Evolutionary conservation across 2,888 invertebrate genomes (phyloP).

Genomic region (Philaethria dido): DNA sequence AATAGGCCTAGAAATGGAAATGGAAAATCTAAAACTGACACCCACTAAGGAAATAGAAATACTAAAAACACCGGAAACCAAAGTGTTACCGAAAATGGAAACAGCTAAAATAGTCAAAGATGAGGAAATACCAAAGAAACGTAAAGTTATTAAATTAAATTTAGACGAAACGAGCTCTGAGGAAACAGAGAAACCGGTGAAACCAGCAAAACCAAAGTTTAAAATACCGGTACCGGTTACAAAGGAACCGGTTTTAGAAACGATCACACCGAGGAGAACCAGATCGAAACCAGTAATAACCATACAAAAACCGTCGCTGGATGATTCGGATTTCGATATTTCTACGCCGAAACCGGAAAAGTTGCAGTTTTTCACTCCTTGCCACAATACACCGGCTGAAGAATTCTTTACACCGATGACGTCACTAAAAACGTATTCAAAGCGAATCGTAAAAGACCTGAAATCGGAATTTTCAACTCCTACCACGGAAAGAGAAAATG

Average conservation of each 20-base stretch:
- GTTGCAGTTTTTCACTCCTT: constrained; percentile 60
- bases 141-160: constrained; percentile 62
- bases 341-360: constrained; percentile 48
- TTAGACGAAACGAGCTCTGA: constrained; percentile 59
- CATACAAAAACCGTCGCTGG: constrained; percentile 49
- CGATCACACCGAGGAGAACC: constrained; percentile 58
- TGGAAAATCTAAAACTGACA: constrained; percentile 56
- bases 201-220: constrained; percentile 52
- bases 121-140: constrained; percentile 65
- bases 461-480: constrained; percentile 67
- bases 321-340: constrained; percentile 28
- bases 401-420: constrained; percentile 70
- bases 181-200: constrained; percentile 46
- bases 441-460: constrained; percentile 66
- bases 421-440: constrained; percentile 61
- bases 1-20: constrained; percentile 52
- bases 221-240: constrained; percentile 67
- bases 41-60: constrained; percentile 47
- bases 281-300: constrained; percentile 51
- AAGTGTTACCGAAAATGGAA: constrained; percentile 51
- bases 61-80: constrained; percentile 41
- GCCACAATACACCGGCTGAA: constrained; percentile 54
- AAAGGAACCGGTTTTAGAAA: constrained; percentile 57
- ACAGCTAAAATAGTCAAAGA: constrained; percentile 55
- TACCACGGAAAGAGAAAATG: constrained; percentile 34